Percentiles rank a stretch among this genome's conserved stretches.
Evolutionary conservation across 2,888 invertebrate species (phyloP).

Genomic region (Lasioglossum morio): DNA sequence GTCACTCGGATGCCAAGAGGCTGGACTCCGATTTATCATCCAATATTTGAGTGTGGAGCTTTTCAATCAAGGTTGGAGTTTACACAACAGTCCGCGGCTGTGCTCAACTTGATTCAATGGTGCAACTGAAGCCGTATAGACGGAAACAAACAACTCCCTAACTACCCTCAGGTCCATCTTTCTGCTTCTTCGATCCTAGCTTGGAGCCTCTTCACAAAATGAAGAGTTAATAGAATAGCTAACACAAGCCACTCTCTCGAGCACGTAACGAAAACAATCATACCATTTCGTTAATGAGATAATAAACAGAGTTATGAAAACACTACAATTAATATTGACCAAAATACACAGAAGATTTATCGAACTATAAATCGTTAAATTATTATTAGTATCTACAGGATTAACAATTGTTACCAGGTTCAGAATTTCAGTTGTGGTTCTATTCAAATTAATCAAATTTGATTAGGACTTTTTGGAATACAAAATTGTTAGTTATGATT

Average conservation of each 20-base stretch:
- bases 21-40: constrained; percentile 80
- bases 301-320: not conserved
- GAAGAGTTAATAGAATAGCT: not conserved
- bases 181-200: constrained; percentile 61
- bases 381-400: not conserved
- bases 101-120: constrained; percentile 78
- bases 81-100: constrained; percentile 82
- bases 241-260: constrained; percentile 6
- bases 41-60: constrained; percentile 83
- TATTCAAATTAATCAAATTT: not conserved
- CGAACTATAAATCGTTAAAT: not conserved
- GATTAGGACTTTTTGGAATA: not conserved
- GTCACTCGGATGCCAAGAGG: constrained; percentile 62
- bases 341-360: not conserved
- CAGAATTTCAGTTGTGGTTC: not conserved
- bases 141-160: constrained; percentile 80
- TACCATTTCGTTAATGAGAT: not conserved
- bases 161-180: constrained; percentile 67
- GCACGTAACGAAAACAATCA: not conserved
- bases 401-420: not conserved
- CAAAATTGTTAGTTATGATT: not conserved
- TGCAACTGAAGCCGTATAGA: constrained; percentile 76
- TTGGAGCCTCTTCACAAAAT: constrained; percentile 41
- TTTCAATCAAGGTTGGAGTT: constrained; percentile 83
- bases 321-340: not conserved